phyloP scores from a whole-genome alignment of 2,797 vertebrate genomes.

The Serranus cabrilla region DNA sequence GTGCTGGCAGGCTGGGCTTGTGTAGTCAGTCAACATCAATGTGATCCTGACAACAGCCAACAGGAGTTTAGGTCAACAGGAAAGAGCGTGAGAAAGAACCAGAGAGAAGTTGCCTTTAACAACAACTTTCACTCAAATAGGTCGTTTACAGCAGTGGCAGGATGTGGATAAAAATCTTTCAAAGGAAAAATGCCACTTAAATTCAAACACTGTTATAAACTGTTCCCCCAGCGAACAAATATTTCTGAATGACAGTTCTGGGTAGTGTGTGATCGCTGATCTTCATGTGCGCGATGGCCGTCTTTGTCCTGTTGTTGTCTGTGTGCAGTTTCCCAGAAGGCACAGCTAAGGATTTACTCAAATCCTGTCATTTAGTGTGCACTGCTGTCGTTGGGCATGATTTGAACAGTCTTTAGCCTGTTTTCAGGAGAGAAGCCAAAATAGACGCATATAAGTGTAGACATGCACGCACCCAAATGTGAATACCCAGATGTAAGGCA shows the following conservation, averaged over 20 bases:
- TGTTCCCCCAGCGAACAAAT: slow-evolving; percentile 7
- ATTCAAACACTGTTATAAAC: slow-evolving; percentile 7
- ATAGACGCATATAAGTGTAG: slow-evolving; percentile 26
- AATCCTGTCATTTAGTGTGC: slow-evolving; percentile 69
- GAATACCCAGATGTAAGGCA: slow-evolving; percentile 30
- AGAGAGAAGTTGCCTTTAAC: neutral
- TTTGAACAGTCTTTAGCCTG: slow-evolving; percentile 66
- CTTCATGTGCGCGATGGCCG: slow-evolving; percentile 30
- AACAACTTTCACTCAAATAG: slow-evolving; percentile 7
- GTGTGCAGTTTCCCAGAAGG: slow-evolving; percentile 52
- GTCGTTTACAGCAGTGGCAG: neutral
- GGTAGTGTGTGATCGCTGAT: slow-evolving; percentile 16
- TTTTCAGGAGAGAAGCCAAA: slow-evolving; percentile 60
- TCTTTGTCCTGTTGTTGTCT: slow-evolving; percentile 44
- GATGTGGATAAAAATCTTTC: slow-evolving; percentile 2
- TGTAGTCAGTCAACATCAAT: slow-evolving; percentile 26
- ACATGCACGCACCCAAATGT: slow-evolving; percentile 30
- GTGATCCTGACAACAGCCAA: slow-evolving; percentile 31
- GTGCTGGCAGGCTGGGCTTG: neutral
- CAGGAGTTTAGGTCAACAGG: slow-evolving; percentile 1
- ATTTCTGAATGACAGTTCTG: slow-evolving; percentile 36
- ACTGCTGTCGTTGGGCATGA: slow-evolving; percentile 54
- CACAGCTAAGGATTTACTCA: slow-evolving; percentile 71
- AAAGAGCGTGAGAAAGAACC: neutral
- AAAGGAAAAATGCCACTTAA: neutral